Evolutionary conservation across 1,140 invertebrate genomes (phyloP).

Genomic region (Bombus waltoni): DNA sequence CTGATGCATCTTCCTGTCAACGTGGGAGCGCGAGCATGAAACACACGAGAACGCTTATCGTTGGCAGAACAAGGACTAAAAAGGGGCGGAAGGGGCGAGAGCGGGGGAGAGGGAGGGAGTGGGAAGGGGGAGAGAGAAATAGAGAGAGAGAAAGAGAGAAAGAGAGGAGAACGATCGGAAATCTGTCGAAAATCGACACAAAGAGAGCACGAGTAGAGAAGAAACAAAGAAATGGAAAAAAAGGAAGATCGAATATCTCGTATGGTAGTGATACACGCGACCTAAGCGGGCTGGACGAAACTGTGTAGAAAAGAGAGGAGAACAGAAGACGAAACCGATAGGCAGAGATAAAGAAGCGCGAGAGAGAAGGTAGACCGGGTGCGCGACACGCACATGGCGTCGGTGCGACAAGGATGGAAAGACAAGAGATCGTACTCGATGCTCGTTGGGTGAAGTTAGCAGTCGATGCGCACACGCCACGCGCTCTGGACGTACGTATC

Average conservation of each 20-base stretch:
- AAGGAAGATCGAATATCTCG: constrained; percentile 9
- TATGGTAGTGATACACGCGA: background rate
- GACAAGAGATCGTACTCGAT: constrained; percentile 62
- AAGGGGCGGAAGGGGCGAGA: too few relatives aligned
- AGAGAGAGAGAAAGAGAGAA: background rate
- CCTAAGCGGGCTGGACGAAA: background rate
- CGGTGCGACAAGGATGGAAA: constrained; percentile 37
- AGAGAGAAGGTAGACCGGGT: constrained; percentile 48
- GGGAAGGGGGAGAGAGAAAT: too few relatives aligned
- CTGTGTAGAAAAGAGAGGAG: background rate
- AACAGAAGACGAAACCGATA: constrained; percentile 37
- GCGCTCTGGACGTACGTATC: constrained; percentile 74
- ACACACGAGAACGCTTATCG: constrained; percentile 14
- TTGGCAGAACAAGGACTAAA: constrained; percentile 5
- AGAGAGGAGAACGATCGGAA: background rate
- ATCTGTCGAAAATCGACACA: background rate
- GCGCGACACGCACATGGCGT: background rate
- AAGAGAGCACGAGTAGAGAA: background rate
- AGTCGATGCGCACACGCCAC: constrained; percentile 82
- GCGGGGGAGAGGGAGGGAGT: too few relatives aligned
- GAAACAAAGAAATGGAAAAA: background rate
- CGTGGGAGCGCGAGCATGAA: constrained; percentile 12
- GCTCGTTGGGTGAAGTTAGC: constrained; percentile 76
- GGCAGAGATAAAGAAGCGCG: constrained; percentile 48
- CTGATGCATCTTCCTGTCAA: constrained; percentile 37